Base-by-base conservation (phyloP, 2,113 vertebrate genomes). In the Rhegmatorhina hoffmannsi region DNA sequence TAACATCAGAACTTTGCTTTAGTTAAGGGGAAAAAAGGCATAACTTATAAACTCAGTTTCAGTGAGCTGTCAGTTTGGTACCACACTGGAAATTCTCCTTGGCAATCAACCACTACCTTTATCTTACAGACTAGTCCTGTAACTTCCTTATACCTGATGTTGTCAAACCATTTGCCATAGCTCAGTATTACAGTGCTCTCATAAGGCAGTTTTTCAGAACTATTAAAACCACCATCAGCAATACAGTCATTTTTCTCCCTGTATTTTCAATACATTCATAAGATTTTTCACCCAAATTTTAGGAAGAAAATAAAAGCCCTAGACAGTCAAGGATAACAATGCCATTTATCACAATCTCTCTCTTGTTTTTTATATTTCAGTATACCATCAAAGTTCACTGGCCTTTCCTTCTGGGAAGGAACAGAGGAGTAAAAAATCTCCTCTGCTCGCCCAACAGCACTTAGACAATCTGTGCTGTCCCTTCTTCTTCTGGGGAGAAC, bases 261-360 rank as follows among this genome's bases (percentile, higher is more conserved):
- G 19, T n/a, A 44, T 47, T 69, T 49, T 23, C 29, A 49, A n/a
- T 4, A 40, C 0, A 0, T 38, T 74, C 70, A 89, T 21, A 56
- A 76, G 6, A 28, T 4, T 75, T 66, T 40, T 43, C 3, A 1
- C 2, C 1, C 31, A 44, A 2, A 26, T 63, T 52, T 59, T 58
- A 11, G 6, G 46, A 85, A 91, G 25, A 6, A 46, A 66, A 66
- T 28, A 36, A 13, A 66, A 43, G 4, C 2, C 0, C 0, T 2
- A 43, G 3, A 53, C 7, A 38, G 40, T 46, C 66, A 62, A 66
- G 28, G 18, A 53, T 50, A 79, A 72, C 28, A 55, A 33, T 3
- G 4, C 33, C 59, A 43, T 47, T 88, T 43, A 84, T 43, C 6
- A 8, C 23, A 36, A 18, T n/a, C 87, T 81, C 13, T 33, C 34